Evolutionary conservation across 2,797 vertebrate species (phyloP).

Genomic region (Nothura maculosa): DNA sequence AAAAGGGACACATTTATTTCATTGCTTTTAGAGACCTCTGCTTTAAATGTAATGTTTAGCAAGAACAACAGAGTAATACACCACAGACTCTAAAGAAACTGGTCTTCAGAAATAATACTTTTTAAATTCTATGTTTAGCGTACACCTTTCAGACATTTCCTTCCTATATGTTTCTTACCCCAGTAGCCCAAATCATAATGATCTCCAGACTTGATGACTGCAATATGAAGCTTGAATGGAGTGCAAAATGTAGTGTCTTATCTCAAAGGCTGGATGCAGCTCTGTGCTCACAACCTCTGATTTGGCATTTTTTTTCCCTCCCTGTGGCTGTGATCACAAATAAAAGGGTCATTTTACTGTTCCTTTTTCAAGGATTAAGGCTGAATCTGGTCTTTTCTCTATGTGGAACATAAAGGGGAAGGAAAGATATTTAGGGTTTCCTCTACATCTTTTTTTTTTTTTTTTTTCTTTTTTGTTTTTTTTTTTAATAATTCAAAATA

Average conservation of each 20-base stretch:
- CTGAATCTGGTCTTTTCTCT: neutral
- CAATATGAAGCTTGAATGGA: neutral
- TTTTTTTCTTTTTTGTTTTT: neutral
- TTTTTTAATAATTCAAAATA: neutral
- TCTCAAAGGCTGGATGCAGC: neutral
- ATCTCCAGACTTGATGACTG: neutral
- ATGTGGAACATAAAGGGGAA: neutral
- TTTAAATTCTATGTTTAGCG: neutral
- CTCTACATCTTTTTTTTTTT: neutral
- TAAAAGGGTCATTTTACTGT: neutral
- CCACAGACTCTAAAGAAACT: neutral
- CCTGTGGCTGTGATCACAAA: neutral
- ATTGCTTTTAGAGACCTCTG: neutral
- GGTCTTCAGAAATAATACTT: neutral
- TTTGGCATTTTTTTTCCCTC: neutral
- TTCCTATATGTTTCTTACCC: neutral
- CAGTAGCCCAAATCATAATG: neutral
- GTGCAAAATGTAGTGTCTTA: neutral
- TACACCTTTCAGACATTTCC: neutral
- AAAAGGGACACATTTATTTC: neutral
- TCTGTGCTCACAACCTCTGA: neutral
- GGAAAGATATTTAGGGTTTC: neutral
- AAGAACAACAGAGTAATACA: neutral
- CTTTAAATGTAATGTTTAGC: slow-evolving; percentile 45
- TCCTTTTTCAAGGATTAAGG: neutral